Base-by-base conservation (phyloP, 1,140 invertebrate genomes). In the Pemphigus obesinymphae region DNA sequence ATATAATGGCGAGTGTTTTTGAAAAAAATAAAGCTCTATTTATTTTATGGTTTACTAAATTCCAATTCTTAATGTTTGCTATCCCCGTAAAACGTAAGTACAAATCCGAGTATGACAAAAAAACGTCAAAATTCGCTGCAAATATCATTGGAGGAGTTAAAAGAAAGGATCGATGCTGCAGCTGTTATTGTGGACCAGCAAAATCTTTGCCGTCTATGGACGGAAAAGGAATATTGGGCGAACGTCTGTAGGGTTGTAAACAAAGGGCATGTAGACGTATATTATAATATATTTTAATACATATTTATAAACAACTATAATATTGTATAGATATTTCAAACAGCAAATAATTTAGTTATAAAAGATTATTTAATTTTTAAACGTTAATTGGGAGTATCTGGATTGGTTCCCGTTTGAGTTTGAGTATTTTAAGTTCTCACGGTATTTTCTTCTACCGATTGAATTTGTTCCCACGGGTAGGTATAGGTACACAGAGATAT, bases 91-190 rank as follows among this genome's bases (percentile, higher is more conserved):
- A 20, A 43, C 34, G 6, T 20, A 80, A 61, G 26, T 40, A 29
- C 13, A 80, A 29, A 55, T 23, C 58, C n/a, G 31, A 78, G 31
- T 63, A 80, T 45, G 37, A 61, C 50, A 43, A 80, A 63, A 45
- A 61, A 63, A 40, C 0, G 5, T 8, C n/a, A 29, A 63, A 63
- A 80, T 17, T 20, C 55, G 17, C 17, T 43, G 53, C 13, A 80
- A 29, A 61, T 45, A 13, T 20, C 37, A n/a, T 63, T 80, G 23
- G 37, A 40, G 15, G 55, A 80, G 17, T 45, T 80, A 61, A 61
- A 29, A 63, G 76, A 45, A 80, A 61, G 53, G 76, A 61, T 80
- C n/a, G 76, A 37, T 61, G 23, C 23, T 40, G 50, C 58, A 29
- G 17, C 17, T 61, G 37, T 80, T 11, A 45, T 45, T 20, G 58